Conservation (phyloP, 2,888 invertebrate species). For the Lepetodrilus schrolli region DNA sequence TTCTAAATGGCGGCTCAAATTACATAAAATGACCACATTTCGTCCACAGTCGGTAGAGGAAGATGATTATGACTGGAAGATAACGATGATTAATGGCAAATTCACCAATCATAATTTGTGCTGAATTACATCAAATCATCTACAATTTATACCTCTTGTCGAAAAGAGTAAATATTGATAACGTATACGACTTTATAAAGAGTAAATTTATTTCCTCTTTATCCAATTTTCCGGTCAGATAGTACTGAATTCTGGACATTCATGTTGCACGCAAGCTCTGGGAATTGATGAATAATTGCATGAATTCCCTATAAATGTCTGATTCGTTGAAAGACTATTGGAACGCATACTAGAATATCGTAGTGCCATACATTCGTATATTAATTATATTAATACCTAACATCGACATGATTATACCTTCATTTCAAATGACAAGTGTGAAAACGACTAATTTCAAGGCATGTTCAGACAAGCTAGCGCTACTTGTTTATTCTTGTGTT, state of each 20-base stretch:
- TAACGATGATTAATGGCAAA: background rate
- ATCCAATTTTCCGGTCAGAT: background rate
- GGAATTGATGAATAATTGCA: too few relatives aligned
- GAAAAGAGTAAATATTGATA: background rate
- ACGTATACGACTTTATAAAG: background rate
- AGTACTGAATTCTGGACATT: background rate
- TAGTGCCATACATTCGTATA: background rate
- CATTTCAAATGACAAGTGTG: too few relatives aligned
- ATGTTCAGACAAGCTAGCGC: too few relatives aligned
- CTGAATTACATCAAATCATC: background rate
- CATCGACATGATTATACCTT: background rate
- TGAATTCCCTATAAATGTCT: too few relatives aligned
- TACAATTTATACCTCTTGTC: slow-evolving; percentile 7
- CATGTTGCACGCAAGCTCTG: background rate
- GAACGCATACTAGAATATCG: background rate
- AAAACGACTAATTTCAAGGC: too few relatives aligned
- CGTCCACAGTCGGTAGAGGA: background rate
- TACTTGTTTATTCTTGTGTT: too few relatives aligned
- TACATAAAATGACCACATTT: background rate
- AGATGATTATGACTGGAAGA: background rate
- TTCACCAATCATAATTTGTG: background rate
- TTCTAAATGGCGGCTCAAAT: background rate
- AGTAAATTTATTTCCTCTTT: background rate
- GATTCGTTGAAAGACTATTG: background rate
- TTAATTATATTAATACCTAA: background rate